Percentiles rank a stretch among this genome's conserved stretches.
These are phyloP conservation scores for Gulo gulo DNA, from an alignment of 2,113 vertebrate genomes.

Conservation along the genomic window DNA sequence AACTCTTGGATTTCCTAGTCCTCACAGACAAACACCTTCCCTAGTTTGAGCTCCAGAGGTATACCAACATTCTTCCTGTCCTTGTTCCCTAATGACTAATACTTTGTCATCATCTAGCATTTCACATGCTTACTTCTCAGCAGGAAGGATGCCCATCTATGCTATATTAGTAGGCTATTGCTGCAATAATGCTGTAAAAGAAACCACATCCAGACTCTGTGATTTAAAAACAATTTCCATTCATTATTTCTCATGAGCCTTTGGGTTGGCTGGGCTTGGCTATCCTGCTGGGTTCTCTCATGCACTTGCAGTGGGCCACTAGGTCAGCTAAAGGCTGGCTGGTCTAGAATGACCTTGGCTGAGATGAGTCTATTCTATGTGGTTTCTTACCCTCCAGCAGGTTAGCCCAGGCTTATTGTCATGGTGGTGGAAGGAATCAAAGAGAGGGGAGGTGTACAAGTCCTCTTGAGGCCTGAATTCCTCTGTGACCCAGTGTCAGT, in stretches of 20 bases:
- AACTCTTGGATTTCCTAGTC: background rate
- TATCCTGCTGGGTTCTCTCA: background rate
- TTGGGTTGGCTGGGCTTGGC: rapidly evolving
- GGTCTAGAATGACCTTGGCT: no score
- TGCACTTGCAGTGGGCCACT: background rate
- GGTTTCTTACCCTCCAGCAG: background rate
- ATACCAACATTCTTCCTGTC: background rate
- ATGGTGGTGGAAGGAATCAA: background rate
- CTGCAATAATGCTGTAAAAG: background rate
- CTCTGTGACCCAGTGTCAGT: background rate
- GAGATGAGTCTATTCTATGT: background rate
- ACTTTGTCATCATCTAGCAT: background rate
- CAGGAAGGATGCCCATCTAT: background rate
- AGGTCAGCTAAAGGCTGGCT: background rate
- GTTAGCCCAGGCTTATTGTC: background rate
- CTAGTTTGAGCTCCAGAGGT: background rate
- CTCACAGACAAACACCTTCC: background rate
- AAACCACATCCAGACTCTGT: background rate
- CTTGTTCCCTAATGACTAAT: background rate
- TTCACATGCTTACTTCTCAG: background rate
- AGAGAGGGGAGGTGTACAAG: background rate
- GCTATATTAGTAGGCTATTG: background rate
- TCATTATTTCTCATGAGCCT: background rate
- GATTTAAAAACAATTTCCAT: background rate
- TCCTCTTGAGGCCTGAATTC: background rate